phyloP scores from a whole-genome alignment of 1,140 invertebrate species.

The Apis florea region DNA sequence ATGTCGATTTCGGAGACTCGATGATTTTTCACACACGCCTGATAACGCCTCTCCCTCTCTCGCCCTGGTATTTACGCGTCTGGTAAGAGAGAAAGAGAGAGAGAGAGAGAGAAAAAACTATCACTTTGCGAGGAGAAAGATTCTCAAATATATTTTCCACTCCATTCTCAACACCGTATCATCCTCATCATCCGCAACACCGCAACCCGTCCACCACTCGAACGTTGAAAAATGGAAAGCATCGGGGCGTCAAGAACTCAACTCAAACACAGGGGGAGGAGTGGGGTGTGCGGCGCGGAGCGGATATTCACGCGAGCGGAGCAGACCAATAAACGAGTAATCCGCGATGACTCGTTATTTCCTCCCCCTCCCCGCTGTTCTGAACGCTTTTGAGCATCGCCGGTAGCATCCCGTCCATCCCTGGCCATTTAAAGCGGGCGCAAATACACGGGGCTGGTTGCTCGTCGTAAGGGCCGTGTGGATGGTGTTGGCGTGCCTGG shows the following conservation, averaged over 20 bases:
- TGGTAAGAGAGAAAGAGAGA: too few species aligned
- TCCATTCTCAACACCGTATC: too few species aligned
- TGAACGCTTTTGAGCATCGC: background rate
- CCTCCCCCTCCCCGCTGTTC: background rate
- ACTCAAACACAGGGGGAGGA: background rate
- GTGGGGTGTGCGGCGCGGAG: background rate
- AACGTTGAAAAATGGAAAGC: background rate
- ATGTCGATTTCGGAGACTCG: constrained; percentile 30
- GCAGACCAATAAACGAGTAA: constrained; percentile 65
- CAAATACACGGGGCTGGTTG: constrained; percentile 47
- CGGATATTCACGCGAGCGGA: constrained; percentile 15
- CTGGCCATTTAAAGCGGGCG: constrained; percentile 60
- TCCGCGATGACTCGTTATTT: constrained; percentile 52
- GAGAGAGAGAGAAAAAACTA: too few species aligned
- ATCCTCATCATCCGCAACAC: too few species aligned
- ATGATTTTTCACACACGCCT: constrained; percentile 2
- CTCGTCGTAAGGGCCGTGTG: constrained; percentile 45
- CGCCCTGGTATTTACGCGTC: background rate
- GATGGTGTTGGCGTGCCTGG: constrained; percentile 42
- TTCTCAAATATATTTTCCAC: too few species aligned
- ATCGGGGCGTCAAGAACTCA: background rate
- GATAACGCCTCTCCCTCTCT: background rate
- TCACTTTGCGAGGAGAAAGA: background rate
- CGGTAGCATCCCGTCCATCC: constrained; percentile 1
- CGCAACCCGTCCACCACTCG: too few species aligned